These are phyloP conservation scores for Sitophilus oryzae DNA, from an alignment of 1,140 invertebrate species.

Conservation along the genomic window DNA sequence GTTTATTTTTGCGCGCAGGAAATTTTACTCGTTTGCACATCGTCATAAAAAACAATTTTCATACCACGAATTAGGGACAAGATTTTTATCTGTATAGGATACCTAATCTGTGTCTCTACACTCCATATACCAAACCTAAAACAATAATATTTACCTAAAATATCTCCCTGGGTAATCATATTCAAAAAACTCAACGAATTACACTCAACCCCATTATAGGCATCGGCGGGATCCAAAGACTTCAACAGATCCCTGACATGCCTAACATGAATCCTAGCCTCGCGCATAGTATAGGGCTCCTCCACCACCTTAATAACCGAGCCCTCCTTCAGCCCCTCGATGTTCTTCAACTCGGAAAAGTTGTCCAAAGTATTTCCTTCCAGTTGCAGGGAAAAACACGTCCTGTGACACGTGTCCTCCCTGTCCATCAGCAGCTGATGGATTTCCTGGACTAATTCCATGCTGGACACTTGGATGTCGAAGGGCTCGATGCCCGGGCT, in stretches of 20 bases:
- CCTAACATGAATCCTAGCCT: conserved; percentile 94
- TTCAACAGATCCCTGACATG: conserved; percentile 95
- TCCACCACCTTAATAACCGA: conserved; percentile 89
- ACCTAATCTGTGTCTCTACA: no score
- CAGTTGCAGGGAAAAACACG: conserved; percentile 94
- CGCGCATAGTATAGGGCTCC: conserved; percentile 96
- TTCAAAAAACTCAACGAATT: conserved; percentile 94
- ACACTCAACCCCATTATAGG: conserved; percentile 92
- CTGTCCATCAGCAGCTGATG: conserved; percentile 96
- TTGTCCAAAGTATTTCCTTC: conserved; percentile 93
- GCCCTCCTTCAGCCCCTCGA: conserved; percentile 91
- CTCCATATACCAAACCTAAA: no score
- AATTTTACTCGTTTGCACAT: no score
- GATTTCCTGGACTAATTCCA: conserved; percentile 98
- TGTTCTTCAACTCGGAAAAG: conserved; percentile 95
- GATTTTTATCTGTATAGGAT: no score
- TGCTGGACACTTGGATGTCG: conserved; percentile 91
- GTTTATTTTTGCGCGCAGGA: no score
- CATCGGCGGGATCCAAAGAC: conserved; percentile 86
- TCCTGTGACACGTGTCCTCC: conserved; percentile 95
- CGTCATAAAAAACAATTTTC: no score
- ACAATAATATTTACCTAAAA: conserved; percentile 48
- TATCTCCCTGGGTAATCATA: conserved; percentile 86
- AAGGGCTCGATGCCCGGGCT: conserved; percentile 84
- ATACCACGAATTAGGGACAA: no score